Base-by-base conservation (phyloP, 1,140 invertebrate genomes). In the Lutraria rhynchaena region DNA sequence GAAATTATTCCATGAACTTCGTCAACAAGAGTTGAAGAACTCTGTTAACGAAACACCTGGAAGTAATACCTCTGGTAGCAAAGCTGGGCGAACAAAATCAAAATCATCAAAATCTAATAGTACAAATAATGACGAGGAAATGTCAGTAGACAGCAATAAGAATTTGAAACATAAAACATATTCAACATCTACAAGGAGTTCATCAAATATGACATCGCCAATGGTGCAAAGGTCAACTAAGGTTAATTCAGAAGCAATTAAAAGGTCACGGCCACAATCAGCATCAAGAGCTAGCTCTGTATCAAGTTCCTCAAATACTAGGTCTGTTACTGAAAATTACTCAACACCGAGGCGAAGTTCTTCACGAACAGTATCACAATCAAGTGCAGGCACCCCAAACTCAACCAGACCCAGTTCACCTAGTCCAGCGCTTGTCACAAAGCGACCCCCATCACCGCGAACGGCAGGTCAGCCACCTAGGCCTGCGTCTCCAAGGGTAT, bases 11-110 rank as follows among this genome's bases (percentile, higher is more conserved):
- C 82, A 88, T 67, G 84, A 88, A 67, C 85, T 88, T 44, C 70
- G 87, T 22, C 86, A 89, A 67, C 88, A 87, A 73, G 89, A 90
- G 73, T 81, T 90, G 13, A 83, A 85, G 58, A 87, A 86, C 0
- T 90, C 89, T 22, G 87, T 88, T 0, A 88, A 89, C 70, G 88
- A 89, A 61, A 88, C 85, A 5, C 85, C 86, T 3, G 85, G 85
- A 33, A 73, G 55, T 70, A 51, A 35, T 31, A 29, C 41, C 1
- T 22, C 19, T 19, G 27, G 49, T 82, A 29, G 31, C 58, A 63
- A 63, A 53, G 5, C 46, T 73, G 29, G 75, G 73, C 53, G 44
- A 7, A 2, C 67, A 22, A 69, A 44, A 74, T 70, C 63, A 71
- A 29, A 73, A 58, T 55, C 76, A 46, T 33, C 70, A 65, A 51